Evolutionary conservation across 2,113 vertebrate genomes (phyloP).

Genomic region (Piaya cayana): DNA sequence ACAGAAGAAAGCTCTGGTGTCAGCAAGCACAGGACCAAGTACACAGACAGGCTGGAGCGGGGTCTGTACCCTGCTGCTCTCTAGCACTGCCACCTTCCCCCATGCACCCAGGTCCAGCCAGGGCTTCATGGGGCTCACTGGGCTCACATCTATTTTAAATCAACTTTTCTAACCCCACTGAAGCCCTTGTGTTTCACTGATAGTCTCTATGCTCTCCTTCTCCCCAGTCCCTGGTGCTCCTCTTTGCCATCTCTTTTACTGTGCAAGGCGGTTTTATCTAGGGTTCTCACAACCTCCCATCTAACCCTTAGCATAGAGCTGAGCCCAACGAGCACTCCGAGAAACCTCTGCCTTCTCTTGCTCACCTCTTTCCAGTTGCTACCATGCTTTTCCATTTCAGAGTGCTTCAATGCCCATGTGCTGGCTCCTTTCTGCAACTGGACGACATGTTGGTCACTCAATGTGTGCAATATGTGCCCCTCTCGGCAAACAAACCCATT

Average conservation of each 20-base stretch:
- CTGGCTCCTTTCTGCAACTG: slow-evolving; percentile 79
- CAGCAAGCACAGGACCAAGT: background rate
- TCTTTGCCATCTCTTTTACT: background rate
- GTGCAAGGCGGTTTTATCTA: background rate
- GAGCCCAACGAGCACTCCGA: accelerated
- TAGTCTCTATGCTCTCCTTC: accelerated
- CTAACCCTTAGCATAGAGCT: background rate
- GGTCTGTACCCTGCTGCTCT: background rate
- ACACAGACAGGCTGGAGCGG: background rate
- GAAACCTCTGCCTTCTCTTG: background rate
- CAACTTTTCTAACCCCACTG: background rate
- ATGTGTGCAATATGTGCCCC: accelerated
- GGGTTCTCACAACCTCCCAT: background rate
- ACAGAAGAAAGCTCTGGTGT: background rate
- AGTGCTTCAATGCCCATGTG: slow-evolving; percentile 77
- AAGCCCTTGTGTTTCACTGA: background rate
- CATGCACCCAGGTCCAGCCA: background rate
- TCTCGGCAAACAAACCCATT: background rate
- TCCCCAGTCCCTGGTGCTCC: background rate
- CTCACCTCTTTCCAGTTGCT: slow-evolving; percentile 83
- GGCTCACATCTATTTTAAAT: background rate
- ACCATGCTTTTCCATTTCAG: slow-evolving; percentile 75
- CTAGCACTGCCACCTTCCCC: background rate
- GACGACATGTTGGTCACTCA: background rate
- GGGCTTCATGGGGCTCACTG: background rate